Evolutionary conservation across 1,140 invertebrate genomes (phyloP), one percentile per base, ranked within the genome.

Genomic region (Cydia strobilella): DNA sequence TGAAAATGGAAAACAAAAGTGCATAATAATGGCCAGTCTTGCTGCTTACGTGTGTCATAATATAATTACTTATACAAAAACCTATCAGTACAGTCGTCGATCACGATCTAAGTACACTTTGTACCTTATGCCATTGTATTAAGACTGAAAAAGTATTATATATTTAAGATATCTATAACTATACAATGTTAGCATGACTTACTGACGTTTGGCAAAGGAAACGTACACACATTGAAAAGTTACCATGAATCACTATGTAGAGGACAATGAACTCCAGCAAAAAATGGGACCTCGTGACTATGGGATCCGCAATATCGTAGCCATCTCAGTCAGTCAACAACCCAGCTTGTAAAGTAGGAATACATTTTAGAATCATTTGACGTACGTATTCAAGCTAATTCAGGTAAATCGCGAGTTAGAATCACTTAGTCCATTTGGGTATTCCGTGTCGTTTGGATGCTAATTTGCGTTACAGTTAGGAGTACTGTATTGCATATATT

Each of bases 201-300:
- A 59, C 54, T 23, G 20, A 59, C 20, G 18, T 59, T 59, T 12
- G 20, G 7, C 54, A 59, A 59, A 59, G 54, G 20, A 59, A 59
- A 23, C 20, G 20, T 59, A 59, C 54, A 59, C 54, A 59, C 65
- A 69, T 35, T 31, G 63, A 66, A 66, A 18, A 69, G 65, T 69
- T 18, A 35, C 35, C 65, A 39, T 69, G 65, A 69, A 69, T 69
- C 65, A 66, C 48, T 18, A 63, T 4, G 12, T 23, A 6, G 63
- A n/a, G 65, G 65, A 39, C 65, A 69, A 69, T 69, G 65, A 66
- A 31, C 65, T 39, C 65, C 18, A 39, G 31, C 65, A 69, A 69
- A 69, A 69, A 69, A 35, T 69, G 65, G 65, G 65, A 69, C 65
- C 65, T 69, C 31, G 65, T 69, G 31, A 35, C 65, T 69, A 35